Evolutionary conservation across 2,113 vertebrate species (phyloP), one percentile per base, ranked within the genome.

Genomic region (Aplodontia rufa): DNA sequence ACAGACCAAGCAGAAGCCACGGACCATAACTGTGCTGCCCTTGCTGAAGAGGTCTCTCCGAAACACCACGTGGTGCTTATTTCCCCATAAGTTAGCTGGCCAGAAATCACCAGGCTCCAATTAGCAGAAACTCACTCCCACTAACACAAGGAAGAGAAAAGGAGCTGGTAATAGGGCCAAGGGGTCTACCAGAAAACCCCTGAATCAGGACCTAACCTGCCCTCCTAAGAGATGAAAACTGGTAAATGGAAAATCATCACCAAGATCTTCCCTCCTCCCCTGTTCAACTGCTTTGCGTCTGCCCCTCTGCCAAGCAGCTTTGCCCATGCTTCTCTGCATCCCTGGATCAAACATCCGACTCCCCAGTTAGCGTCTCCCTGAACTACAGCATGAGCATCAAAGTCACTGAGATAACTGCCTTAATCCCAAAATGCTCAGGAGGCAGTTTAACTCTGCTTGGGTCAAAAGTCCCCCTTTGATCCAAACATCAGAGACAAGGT

Each of bases 401-500:
- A 81, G 84, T 45, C 78, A 53, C 37, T 13, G 60, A 60, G 74
- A 86, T 35, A 91, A 55, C 62, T 32, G 0, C 71, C 72, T 64
- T 83, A 66, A 76, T 71, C 79, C 78, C 89, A 78, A 95, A 84
- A 80, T 88, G 84, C 66, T 60, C 69, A 91, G 79, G 83, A 91
- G 71, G 82, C 17, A 71, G n/a, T 84, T 93, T 47, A 93, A 68
- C 62, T 58, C 30, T 37, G 78, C 85, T 69, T 82, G 76, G 53
- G 66, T 79, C 82, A 89, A 76, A 78, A 14, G 5, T 17, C 7
- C 60, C 20, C 22, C 89, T 94, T 83, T 92, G 81, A 97, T 91
- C 49, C 87, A 85, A 81, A 95, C 80, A 90, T 90, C 84, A 96
- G 93, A 88, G 49, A 75, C 80, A 74, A 91, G 62, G 79, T 79